Evolutionary conservation across 2,113 vertebrate species (phyloP), one percentile per base, ranked within the genome.

Genomic region (Hippocampus abdominalis): DNA sequence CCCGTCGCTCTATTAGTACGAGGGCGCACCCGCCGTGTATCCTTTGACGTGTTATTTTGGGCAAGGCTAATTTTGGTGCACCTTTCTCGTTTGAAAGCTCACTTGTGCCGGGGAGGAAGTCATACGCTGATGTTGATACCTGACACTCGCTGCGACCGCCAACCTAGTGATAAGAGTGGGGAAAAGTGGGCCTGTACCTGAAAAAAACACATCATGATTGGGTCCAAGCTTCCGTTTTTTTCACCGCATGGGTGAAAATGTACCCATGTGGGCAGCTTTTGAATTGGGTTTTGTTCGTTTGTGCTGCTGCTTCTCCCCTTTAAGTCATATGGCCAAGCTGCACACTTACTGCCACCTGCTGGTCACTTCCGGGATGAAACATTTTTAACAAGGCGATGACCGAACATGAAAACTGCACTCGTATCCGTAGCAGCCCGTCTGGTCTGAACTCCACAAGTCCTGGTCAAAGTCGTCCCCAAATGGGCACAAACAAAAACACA

Each of bases 381-480:
- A 8, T 51, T 51, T 51, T 51, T n/a, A 51, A 51, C 49, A 51
- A 21, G 21, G 21, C 6, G 21, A 23, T 15, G 51, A 46, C 15
- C 15, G 51, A 23, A n/a, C 21, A 21, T 54, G 21, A 9, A 54
- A 23, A 54, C 8, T 9, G 21, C n/a, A 54, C 51, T 11, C 2
- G 51, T 54, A n/a, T 23, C 21, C 21, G 1, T 4, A 23, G 51
- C 51, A 51, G 18, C 18, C 32, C 2, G 7, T 51, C 77, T 81
- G 40, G 46, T 71, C 66, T 73, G 9, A 69, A 63, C 68, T 82
- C 66, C 59, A 76, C 68, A 72, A 75, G 68, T 66, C 69, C 73
- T 76, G 78, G 74, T 84, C 84, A 83, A 81, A 85, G 89, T 75
- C 76, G 79, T 36, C 76, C 76, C 84, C 80, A 87, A 66, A 84